Evolutionary conservation across 2,113 vertebrate species (phyloP), one percentile per base, ranked within the genome.

Genomic region (Coreoperca whiteheadi): DNA sequence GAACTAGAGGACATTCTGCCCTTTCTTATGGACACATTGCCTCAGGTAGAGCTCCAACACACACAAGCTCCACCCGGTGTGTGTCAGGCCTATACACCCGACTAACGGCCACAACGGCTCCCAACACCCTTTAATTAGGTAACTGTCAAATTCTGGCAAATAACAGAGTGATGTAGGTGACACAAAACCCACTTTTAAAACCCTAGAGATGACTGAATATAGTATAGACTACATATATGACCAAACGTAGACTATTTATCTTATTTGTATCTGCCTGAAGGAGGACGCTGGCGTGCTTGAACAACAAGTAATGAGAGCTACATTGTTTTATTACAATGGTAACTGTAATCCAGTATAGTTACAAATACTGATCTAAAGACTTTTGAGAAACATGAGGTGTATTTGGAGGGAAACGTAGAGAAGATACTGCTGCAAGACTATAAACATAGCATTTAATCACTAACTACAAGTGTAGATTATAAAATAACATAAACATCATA

Each of bases 171-270:
- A 91, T 60, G 61, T 84, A 61, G 81, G 81, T 89, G 88, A 90
- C 84, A 87, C 76, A 78, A 92, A 88, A 89, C 73, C 89, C 46
- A 89, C 68, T 86, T 90, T 57, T 32, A 74, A 83, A 88, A 70
- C 85, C 81, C 83, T 56, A 51, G 85, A 73, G 74, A 74, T 16
- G 28, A 61, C 54, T 71, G 48, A 54, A 57, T 75, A 74, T 79
- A 91, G 87, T 68, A 28, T 34, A 70, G 71, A 68, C 20, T 56
- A 18, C 12, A 15, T 51, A 32, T 4, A 30, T 15, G 4, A 34
- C 28, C 30, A 83, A 43, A 50, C 37, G 64, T 30, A 34, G 32
- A 71, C n/a, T 63, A 53, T 65, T 78, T 37, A 46, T 75, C 20
- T 64, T 76, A 50, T 79, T 63, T 76, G 76, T 37, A 81, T 78